Percentiles rank a stretch among this genome's conserved stretches.
These are phyloP conservation scores for Sebastes taczanowskii DNA, from an alignment of 2,797 vertebrate species.

Conservation along the genomic window DNA sequence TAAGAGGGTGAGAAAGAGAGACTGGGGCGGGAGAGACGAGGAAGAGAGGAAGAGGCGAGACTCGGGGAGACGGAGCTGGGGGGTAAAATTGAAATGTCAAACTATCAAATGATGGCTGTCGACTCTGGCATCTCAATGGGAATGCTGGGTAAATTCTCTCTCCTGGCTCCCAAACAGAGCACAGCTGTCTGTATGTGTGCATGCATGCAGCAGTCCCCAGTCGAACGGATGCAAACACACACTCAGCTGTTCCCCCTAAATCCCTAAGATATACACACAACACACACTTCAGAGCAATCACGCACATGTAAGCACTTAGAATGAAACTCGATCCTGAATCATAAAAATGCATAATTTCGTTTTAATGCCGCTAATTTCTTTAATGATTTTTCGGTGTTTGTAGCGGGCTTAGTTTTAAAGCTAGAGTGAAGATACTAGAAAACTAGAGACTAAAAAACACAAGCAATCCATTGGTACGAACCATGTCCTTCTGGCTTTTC, in stretches of 20 bases:
- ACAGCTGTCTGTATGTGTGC: constrained; percentile 56
- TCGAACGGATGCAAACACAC: constrained; percentile 34
- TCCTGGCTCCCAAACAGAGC: constrained; percentile 52
- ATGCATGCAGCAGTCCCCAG: constrained; percentile 6
- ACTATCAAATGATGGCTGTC: constrained; percentile 73
- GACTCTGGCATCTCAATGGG: constrained; percentile 53
- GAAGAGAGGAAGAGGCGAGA: constrained; percentile 23
- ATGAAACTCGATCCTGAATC: background rate
- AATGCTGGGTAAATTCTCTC: constrained; percentile 63
- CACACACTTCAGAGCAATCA: background rate
- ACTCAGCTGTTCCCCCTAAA: constrained; percentile 64
- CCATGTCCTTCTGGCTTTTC: too few species aligned
- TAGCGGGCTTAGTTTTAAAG: too few species aligned
- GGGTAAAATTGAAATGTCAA: constrained; percentile 81
- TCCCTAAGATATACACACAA: constrained; percentile 19
- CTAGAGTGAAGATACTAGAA: too few species aligned
- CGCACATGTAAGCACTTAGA: background rate
- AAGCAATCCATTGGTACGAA: too few species aligned
- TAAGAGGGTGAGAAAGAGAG: constrained; percentile 41
- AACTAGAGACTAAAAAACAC: too few species aligned
- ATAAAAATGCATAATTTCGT: background rate
- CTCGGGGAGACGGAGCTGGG: constrained; percentile 37
- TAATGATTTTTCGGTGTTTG: too few species aligned
- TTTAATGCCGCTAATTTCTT: too few species aligned
- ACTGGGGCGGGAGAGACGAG: background rate